Conservation (phyloP, 1,140 invertebrate genomes). For the Diachasmimorpha longicaudata region DNA sequence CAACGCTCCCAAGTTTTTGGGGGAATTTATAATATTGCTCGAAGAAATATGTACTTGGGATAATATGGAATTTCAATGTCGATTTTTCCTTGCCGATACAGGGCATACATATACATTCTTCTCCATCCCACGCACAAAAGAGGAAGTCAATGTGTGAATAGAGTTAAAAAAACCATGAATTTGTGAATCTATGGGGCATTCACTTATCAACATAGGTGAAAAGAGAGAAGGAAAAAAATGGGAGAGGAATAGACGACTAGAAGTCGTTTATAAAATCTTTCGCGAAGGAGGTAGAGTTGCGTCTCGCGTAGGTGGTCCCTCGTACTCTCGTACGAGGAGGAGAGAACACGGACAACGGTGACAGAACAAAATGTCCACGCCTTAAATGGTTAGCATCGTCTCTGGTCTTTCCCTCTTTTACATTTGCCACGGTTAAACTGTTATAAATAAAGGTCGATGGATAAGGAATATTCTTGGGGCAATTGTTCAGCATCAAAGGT, state of each 20-base stretch:
- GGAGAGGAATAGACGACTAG: not conserved
- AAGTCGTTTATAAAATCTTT: constrained; percentile 20
- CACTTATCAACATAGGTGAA: constrained; percentile 38
- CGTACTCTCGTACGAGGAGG: constrained; percentile 31
- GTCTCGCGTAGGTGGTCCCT: constrained; percentile 56
- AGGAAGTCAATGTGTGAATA: not conserved
- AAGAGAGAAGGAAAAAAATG: not conserved
- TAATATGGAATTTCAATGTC: too few species aligned
- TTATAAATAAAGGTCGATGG: not conserved
- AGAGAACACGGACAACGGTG: constrained; percentile 54
- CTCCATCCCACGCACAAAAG: not conserved
- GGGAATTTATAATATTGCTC: too few species aligned
- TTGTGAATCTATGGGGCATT: not conserved
- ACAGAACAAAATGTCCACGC: constrained; percentile 60
- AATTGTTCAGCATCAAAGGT: not conserved
- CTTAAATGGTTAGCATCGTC: constrained; percentile 49
- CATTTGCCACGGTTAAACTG: not conserved
- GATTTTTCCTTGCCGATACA: too few species aligned
- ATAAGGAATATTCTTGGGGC: not conserved
- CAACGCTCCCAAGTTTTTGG: too few species aligned
- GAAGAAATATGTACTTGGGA: too few species aligned
- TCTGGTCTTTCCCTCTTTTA: constrained; percentile 11
- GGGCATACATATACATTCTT: not conserved
- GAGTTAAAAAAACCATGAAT: not conserved
- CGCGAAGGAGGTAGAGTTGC: constrained; percentile 32